Conservation (phyloP, 2,888 invertebrate genomes). For the Tuberolachnus salignus region DNA sequence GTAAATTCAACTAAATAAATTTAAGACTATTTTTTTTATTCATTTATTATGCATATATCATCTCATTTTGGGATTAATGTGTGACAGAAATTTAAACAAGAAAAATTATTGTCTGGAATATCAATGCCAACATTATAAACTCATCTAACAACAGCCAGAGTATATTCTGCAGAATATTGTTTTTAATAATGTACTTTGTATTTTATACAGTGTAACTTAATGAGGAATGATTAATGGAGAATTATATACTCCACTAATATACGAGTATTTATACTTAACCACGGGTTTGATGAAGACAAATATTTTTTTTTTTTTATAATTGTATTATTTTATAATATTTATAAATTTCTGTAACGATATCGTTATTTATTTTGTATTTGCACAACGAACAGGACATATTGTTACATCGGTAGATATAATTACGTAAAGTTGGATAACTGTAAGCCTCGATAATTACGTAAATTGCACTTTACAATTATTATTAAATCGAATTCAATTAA, state of each 20-base stretch:
- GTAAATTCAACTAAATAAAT: neutral
- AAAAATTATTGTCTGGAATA: constrained; percentile 5
- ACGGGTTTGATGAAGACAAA: too few species aligned
- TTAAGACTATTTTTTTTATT: constrained; percentile 13
- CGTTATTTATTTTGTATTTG: too few species aligned
- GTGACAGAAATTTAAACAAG: constrained; percentile 23
- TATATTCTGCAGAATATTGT: neutral
- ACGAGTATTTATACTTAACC: neutral
- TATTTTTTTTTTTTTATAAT: neutral
- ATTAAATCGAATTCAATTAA: neutral
- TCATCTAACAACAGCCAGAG: neutral
- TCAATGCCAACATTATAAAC: constrained; percentile 2
- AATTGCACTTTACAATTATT: neutral
- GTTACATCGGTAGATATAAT: too few species aligned
- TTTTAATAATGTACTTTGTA: too few species aligned
- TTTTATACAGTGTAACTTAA: neutral
- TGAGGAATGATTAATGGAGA: neutral
- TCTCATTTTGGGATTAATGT: neutral
- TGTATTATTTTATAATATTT: too few species aligned
- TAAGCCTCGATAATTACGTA: neutral
- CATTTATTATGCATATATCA: constrained; percentile 8
- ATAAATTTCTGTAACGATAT: too few species aligned
- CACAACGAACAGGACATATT: too few species aligned
- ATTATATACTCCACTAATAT: neutral
- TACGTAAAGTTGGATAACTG: too few species aligned